Evolutionary conservation across 2,888 invertebrate species (phyloP), one percentile per base, ranked within the genome.

Genomic region (Saturnia pavonia): DNA sequence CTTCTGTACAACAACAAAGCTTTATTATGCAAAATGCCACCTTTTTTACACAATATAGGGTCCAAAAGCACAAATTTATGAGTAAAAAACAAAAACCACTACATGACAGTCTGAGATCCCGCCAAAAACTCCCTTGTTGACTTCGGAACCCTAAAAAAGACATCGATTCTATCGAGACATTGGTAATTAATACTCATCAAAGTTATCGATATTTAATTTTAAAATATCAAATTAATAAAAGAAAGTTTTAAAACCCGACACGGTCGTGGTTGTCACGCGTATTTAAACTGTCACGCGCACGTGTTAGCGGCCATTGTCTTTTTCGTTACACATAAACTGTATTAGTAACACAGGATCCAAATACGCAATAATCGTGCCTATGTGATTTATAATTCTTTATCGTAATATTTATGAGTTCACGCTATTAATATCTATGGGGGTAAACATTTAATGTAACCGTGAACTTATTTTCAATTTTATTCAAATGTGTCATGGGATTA

Each of bases 371-470:
- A 63, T 27, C 54, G 1, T 60, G 25, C 57, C 25, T 60, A 60
- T 60, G 27, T 86, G 85, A 84, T 85, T 83, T 80, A 60, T 27
- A 76, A 65, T 77, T 78, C 75, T 79, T 82, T 84, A 84, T 84
- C 79, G 78, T 80, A 85, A 83, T 84, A 83, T 86, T 83, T 83
- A 81, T 79, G 77, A 76, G 72, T 76, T 76, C 78, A 65, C 67
- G 70, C 71, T 74, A 73, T 78, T 78, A 75, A 72, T 75, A n/a
- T n/a, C n/a, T 77, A 81, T 82, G 81, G 76, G 75, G 76, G 75
- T 70, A 22, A 73, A 84, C 85, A 84, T 82, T 25, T 71, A n/a
- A 85, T 74, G 83, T 65, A n/a, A 65, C 40, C 16, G 40, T 65
- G 40, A 1, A 40, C n/a, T 8, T 65, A 34, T 40, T 40, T 65